Evolutionary conservation across 2,888 invertebrate genomes (phyloP), one percentile per base, ranked within the genome.

Genomic region (Drosophila colorata): DNA sequence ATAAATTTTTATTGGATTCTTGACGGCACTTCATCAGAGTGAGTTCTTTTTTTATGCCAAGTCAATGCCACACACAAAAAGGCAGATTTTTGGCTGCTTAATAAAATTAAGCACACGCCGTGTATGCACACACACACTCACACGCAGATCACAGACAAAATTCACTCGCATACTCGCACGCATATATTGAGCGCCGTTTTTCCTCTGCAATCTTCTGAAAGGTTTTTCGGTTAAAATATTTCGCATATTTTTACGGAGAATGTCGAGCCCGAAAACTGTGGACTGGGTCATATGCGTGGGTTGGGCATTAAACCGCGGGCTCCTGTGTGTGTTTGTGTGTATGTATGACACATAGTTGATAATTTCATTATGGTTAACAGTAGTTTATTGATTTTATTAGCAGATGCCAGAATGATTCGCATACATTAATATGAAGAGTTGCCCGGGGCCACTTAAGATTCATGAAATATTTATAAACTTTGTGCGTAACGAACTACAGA

Each of bases 181-280:
- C 43, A 59, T 53, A 56, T 31, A 57, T 44, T 43, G 48, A 56
- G 43, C 58, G 43, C 13, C 49, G n/a, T 46, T 60, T 20, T 48
- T 16, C 57, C 59, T 48, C 70, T 68, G 73, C 76, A 85, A 85
- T 85, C 88, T 85, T 83, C 78, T 78, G 69, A 86, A 83, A 86
- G 84, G 84, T 80, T 85, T 82, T 80, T 80, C 64, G 76, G 80
- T 68, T 76, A 74, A 88, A 83, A 85, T 88, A 76, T 78, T 85
- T 85, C 87, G 73, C 80, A 85, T 85, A 88, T 83, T 85, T 87
- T 73, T 63, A 66, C 46, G 53, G 43, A 47, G 69, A 77, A 69
- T 75, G 60, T 47, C 35, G 49, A 69, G 67, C 68, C 59, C 55
- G 47, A 28, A 58, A 59, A 43, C 49, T 53, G 49, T 31, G 58